A percentile compares a stretch with the other conserved stretches of the same genome.
phyloP scores from a whole-genome alignment of 2,113 vertebrate species.

The Antechinus flavipes region DNA sequence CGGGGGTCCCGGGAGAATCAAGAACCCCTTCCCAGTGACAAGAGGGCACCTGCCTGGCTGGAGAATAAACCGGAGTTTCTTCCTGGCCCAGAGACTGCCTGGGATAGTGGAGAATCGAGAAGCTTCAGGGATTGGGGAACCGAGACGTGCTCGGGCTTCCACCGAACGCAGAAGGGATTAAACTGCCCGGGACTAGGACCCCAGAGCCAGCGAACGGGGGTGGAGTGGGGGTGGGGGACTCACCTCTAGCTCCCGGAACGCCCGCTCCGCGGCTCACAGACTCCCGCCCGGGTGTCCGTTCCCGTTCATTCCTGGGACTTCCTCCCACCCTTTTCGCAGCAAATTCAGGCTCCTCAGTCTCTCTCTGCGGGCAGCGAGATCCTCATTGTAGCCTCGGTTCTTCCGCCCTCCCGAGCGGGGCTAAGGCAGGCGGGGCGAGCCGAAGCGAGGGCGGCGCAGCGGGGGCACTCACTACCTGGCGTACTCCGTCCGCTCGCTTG shows the following conservation, averaged over 20 bases:
- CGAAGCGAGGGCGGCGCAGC: neutral
- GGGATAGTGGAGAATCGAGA: neutral
- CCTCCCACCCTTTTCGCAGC: neutral
- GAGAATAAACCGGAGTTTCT: neutral
- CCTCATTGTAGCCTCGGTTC: neutral
- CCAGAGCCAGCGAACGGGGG: accelerated
- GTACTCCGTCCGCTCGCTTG: neutral
- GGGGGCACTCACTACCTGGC: neutral
- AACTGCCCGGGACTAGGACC: neutral
- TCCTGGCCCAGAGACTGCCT: neutral
- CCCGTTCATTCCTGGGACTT: neutral
- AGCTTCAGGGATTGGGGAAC: neutral
- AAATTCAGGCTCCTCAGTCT: neutral
- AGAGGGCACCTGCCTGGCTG: neutral
- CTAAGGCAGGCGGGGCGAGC: neutral
- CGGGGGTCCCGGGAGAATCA: neutral
- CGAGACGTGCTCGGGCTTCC: neutral
- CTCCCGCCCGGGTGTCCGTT: neutral
- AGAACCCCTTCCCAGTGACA: neutral
- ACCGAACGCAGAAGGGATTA: too few relatives aligned
- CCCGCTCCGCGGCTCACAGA: neutral
- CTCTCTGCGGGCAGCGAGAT: neutral
- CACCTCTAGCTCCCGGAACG: neutral
- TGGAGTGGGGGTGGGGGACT: neutral
- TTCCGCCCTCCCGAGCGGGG: neutral